Conservation (phyloP, 2,113 vertebrate species). For the Python bivittatus region DNA sequence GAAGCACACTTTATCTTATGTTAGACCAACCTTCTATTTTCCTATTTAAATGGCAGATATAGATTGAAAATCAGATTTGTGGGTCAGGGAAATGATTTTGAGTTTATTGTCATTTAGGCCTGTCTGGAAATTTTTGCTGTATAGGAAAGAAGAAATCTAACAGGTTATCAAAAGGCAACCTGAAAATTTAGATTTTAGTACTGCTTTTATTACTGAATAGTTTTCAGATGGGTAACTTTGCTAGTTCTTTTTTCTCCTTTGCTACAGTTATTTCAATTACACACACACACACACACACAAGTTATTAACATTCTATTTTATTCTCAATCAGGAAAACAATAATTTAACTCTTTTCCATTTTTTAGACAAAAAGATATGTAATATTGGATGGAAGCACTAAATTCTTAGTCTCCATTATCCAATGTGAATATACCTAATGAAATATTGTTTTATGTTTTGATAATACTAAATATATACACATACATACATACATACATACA, state of each 20-base stretch:
- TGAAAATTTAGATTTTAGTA: no score
- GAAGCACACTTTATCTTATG: conserved; percentile 65
- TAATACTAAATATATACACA: background rate
- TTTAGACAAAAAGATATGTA: background rate
- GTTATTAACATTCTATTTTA: background rate
- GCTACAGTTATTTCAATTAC: background rate
- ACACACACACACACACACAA: background rate
- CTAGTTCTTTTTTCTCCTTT: background rate
- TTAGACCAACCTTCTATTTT: conserved; percentile 55
- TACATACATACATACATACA: no score
- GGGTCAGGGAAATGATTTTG: conserved; percentile 65
- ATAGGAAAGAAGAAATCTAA: background rate
- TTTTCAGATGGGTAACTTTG: background rate
- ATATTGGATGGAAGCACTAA: background rate
- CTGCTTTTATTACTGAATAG: conserved; percentile 20
- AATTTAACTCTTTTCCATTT: background rate
- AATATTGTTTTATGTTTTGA: background rate
- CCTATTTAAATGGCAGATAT: conserved; percentile 72
- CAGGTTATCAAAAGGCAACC: background rate
- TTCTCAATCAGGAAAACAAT: conserved; percentile 1
- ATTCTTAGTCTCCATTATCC: background rate
- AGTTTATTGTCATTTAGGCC: conserved; percentile 42
- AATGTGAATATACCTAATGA: conserved; percentile 6
- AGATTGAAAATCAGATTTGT: conserved; percentile 70
- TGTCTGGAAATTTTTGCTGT: conserved; percentile 2